Base-by-base conservation (phyloP, 2,888 invertebrate genomes). In the Ethmia dodecea region DNA sequence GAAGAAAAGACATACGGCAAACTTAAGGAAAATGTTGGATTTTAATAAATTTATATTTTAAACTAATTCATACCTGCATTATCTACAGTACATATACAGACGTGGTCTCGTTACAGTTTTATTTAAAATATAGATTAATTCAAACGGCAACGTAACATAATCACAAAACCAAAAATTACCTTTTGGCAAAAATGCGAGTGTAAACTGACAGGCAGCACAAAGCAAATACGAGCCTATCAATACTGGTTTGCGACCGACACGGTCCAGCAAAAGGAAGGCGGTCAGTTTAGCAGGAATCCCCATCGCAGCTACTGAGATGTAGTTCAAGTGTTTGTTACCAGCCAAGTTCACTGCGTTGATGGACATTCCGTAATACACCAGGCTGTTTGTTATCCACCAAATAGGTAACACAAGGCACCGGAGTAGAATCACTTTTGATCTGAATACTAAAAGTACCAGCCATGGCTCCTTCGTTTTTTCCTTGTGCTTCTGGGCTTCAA, bases 361-460 rank as follows among this genome's bases (percentile, higher is more conserved):
- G 15, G 83, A 81, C 57, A 81, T 68, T 40, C 81, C 83, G 69
- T 81, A 83, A 67, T 78, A 80, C 62, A 83, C 83, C 67, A 83
- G 76, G 55, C 81, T 79, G 2, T 73, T 79, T 5, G 72, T 72
- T 44, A 69, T 48, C 83, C 83, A 83, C 83, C 83, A 83, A 51
- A 64, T 69, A 61, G 69, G 74, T 61, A 81, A 83, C 33, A 80
- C 79, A 45, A 83, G 57, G 1, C 83, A 77, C 4, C 71, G 68
- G 0, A 81, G 72, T n/a, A 83, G 58, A 1, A 84, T 58, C 8
- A 58, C 56, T 5, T 58, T 65, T 0, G 78, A 76, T 26, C 52
- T 67, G 3, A 79, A 43, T 9, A 83, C 80, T 1, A 68, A 46
- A 0, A 79, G 28, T 1, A 55, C 52, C 11, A 84, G 44, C 79